phyloP scores from a whole-genome alignment of 2,888 invertebrate genomes.

The Melinaea menophilus region DNA sequence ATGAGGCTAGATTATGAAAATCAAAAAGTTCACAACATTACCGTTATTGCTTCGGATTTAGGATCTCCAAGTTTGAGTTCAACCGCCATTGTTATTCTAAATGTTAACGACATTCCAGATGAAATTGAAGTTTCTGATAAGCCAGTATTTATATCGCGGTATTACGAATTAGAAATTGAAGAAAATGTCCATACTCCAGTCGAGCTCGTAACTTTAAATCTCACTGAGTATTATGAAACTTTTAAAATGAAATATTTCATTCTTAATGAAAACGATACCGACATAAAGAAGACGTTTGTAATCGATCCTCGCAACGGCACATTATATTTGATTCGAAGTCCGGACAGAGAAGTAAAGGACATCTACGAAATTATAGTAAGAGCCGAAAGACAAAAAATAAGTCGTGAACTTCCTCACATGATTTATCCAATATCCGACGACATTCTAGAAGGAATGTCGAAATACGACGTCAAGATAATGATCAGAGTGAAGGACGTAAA shows the following conservation, averaged over 20 bases:
- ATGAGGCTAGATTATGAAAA: constrained; percentile 85
- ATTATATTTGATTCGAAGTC: constrained; percentile 83
- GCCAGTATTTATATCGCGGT: constrained; percentile 80
- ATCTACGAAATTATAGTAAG: constrained; percentile 78
- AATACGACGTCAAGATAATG: constrained; percentile 88
- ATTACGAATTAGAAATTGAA: constrained; percentile 89
- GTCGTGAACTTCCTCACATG: constrained; percentile 84
- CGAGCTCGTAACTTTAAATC: constrained; percentile 85
- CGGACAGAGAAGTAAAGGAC: constrained; percentile 85
- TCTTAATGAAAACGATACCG: constrained; percentile 77
- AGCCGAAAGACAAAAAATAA: constrained; percentile 77
- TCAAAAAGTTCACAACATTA: constrained; percentile 83
- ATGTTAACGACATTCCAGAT: constrained; percentile 82
- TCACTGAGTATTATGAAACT: constrained; percentile 81
- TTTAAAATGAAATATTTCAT: constrained; percentile 83
- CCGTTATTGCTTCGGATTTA: constrained; percentile 89
- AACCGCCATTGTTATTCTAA: constrained; percentile 84
- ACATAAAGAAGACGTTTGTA: constrained; percentile 80
- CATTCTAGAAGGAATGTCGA: constrained; percentile 82
- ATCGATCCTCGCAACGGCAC: constrained; percentile 88
- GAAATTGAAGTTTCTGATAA: constrained; percentile 68
- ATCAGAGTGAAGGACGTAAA: constrained; percentile 88
- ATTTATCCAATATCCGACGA: constrained; percentile 87
- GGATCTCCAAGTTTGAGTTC: constrained; percentile 90
- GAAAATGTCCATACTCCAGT: constrained; percentile 89